phyloP scores from a whole-genome alignment of 2,888 invertebrate species.

The Nymphalis urticae region DNA sequence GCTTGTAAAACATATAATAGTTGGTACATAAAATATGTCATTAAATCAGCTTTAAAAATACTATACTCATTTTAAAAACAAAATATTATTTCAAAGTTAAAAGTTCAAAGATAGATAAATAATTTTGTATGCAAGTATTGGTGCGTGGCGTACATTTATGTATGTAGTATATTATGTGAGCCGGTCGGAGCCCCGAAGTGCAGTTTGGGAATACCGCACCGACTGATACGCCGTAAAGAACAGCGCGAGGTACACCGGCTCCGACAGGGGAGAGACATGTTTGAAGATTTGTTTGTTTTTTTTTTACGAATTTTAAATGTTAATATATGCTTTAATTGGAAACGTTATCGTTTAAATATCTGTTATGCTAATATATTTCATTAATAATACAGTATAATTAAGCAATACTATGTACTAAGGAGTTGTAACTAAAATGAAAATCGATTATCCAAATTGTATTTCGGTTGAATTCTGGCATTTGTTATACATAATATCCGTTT shows the following conservation, averaged over 20 bases:
- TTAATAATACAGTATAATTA: too few relatives aligned
- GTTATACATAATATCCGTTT: too few relatives aligned
- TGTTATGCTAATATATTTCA: too few relatives aligned
- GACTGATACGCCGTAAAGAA: slow-evolving; percentile 79
- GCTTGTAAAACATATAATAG: too few relatives aligned
- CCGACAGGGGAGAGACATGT: slow-evolving; percentile 30
- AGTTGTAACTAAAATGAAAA: too few relatives aligned
- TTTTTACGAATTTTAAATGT: background rate
- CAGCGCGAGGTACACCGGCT: slow-evolving; percentile 50
- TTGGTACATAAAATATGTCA: too few relatives aligned
- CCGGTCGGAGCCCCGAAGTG: slow-evolving; percentile 73
- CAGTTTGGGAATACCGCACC: slow-evolving; percentile 81
- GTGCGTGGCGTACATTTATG: slow-evolving; percentile 37
- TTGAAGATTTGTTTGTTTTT: slow-evolving; percentile 24
- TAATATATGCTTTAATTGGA: background rate
- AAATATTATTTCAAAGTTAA: background rate
- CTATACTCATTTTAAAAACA: too few relatives aligned
- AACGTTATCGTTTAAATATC: background rate
- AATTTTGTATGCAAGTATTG: slow-evolving; percentile 37
- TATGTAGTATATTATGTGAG: slow-evolving; percentile 53
- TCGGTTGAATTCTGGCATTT: too few relatives aligned
- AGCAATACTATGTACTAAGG: too few relatives aligned
- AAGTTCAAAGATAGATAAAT: slow-evolving; percentile 28
- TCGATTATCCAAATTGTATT: background rate
- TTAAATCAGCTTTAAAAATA: too few relatives aligned